Evolutionary conservation across 2,113 vertebrate genomes (phyloP).

Genomic region (Entelurus aequoreus): DNA sequence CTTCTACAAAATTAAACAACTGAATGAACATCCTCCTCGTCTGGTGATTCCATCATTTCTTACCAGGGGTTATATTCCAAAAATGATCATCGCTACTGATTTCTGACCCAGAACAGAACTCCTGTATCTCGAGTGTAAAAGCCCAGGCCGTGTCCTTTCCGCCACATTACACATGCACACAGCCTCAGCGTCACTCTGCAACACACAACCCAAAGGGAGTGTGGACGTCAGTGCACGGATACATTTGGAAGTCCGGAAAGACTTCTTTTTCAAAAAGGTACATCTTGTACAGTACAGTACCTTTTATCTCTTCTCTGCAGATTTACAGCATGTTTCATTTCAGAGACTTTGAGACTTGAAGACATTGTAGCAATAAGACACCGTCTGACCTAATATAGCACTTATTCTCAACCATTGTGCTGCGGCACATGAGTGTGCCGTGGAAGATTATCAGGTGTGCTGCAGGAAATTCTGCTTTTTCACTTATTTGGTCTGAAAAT

Average conservation of each 20-base stretch:
- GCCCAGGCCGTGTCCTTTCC: constrained; percentile 39
- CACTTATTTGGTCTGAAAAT: too few species aligned
- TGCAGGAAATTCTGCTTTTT: too few species aligned
- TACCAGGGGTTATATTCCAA: too few species aligned
- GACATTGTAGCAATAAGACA: too few species aligned
- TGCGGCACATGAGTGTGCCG: neutral
- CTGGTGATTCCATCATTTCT: too few species aligned
- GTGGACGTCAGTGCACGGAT: constrained; percentile 24
- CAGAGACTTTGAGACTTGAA: neutral
- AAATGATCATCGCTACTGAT: neutral
- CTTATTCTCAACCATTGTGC: neutral
- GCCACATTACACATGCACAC: constrained; percentile 42
- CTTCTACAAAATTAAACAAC: too few species aligned
- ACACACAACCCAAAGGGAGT: constrained; percentile 43
- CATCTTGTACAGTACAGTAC: too few species aligned
- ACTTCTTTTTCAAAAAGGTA: neutral
- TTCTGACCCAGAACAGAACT: neutral
- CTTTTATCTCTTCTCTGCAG: neutral
- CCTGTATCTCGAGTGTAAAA: constrained; percentile 17
- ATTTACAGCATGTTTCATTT: neutral
- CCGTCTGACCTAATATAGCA: neutral
- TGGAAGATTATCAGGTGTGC: too few species aligned
- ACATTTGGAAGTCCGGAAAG: neutral
- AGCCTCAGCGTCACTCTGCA: constrained; percentile 25
- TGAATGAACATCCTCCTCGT: too few species aligned